Base-by-base conservation (phyloP, 2,113 vertebrate genomes). In the Delphinus delphis region DNA sequence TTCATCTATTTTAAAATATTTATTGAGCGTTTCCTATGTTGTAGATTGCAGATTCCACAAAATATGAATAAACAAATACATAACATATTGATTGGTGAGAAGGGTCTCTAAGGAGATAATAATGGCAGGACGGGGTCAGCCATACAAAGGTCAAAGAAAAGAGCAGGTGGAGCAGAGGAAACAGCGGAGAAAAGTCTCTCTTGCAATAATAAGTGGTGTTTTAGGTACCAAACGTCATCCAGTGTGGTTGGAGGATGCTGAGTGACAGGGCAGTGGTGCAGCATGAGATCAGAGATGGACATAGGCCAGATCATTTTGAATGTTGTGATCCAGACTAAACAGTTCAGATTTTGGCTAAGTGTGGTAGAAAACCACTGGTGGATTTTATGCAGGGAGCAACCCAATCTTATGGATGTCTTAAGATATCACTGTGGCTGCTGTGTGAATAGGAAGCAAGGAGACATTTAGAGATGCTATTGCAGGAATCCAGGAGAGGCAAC, bases 1-100 rank as follows among this genome's bases (percentile, higher is more conserved):
- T 79, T 88, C 21, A n/a, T 68, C 76, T 87, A 60, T 88, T 84
- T 95, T 26, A 41, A 97, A 97, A 77, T 90, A 87, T 71, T 41
- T 91, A 47, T 82, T 80, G 58, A 93, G 33, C 11, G 74, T 74
- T 94, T 87, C 33, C 58, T 80, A 13, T 53, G 50, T 83, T 94
- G 63, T 80, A 53, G 9, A 70, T n/a, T 79, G 15, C 18, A 95
- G 73, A 82, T 41, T 82, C 21, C 60, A 84, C 41, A 36, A 88
- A 41, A 65, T 71, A 11, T 25, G 20, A 76, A 63, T 91, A 79
- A 90, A 53, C 63, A 95, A 73, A 71, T 76, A 63, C 25, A 41
- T 71, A 87, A 90, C 81, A 92, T 44, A 79, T 31, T 82, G 13
- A 21, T 41, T 81, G 50, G 1, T 79, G 47, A 87, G 47, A 91